Percentiles rank a stretch among this genome's conserved stretches.
phyloP scores from a whole-genome alignment of 2,797 vertebrate species.

The Megaceryle alcyon region DNA sequence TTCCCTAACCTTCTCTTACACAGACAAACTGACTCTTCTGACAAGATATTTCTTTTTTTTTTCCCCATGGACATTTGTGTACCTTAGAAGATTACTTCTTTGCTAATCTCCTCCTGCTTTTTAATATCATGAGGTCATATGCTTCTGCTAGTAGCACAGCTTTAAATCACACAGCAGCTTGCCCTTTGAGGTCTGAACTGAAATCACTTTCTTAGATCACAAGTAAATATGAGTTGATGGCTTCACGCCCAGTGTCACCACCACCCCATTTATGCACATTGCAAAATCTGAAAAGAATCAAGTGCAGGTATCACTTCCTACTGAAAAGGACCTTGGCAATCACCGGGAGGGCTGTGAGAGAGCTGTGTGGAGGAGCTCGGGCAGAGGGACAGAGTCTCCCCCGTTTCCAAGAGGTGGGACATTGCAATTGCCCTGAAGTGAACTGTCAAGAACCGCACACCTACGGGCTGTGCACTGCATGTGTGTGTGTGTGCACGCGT shows the following conservation, averaged over 20 bases:
- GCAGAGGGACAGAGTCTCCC: background rate
- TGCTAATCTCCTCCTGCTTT: conserved; percentile 45
- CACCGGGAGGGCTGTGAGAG: background rate
- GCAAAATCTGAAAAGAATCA: background rate
- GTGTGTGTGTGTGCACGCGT: fast-evolving
- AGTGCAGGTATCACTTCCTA: background rate
- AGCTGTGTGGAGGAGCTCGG: fast-evolving
- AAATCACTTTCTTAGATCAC: conserved; percentile 14
- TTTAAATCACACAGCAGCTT: conserved; percentile 1
- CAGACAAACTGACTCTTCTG: conserved; percentile 1
- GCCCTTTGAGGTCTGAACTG: background rate
- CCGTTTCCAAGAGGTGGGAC: fast-evolving
- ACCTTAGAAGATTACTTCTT: conserved; percentile 43
- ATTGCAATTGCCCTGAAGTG: background rate
- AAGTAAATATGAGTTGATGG: background rate
- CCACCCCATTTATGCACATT: background rate
- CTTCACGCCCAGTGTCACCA: background rate
- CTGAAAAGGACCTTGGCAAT: background rate
- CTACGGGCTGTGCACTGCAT: background rate
- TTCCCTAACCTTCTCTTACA: conserved; percentile 26
- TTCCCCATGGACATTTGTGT: background rate
- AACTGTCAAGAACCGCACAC: fast-evolving
- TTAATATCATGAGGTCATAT: conserved; percentile 34
- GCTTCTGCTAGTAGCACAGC: background rate
- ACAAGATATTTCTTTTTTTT: background rate